Base-by-base conservation (phyloP, 2,113 vertebrate species). In the Perca flavescens region DNA sequence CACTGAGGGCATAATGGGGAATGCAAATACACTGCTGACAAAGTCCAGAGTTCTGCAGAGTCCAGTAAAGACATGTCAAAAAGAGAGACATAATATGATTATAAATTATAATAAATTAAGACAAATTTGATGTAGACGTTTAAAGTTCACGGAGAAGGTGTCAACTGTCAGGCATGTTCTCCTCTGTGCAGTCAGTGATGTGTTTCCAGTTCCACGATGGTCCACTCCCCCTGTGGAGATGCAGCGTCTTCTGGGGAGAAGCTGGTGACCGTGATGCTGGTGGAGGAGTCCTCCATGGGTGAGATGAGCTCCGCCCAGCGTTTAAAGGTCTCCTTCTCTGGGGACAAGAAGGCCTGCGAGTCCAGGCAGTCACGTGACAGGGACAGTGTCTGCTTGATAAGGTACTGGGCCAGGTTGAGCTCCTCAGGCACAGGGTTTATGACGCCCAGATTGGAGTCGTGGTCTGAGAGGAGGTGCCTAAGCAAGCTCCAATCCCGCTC, bases 121-220 rank as follows among this genome's bases (percentile, higher is more conserved):
- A 89, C 66, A 73, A 75, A 56, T 31, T 84, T 61, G 57, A 76
- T 57, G 58, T 31, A 43, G 28, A 63, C 15, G 16, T 46, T 72
- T 31, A 67, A 10, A 65, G 74, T 68, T 81, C 65, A 74, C 19
- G 34, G 67, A 70, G 73, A 80, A 74, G 68, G 85, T 21, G n/a
- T 68, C 11, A 17, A 58, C 76, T 83, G 79, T 83, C 75, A n/a
- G 2, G 53, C 47, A 84, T 74, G 70, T 11, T 74, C 28, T 76
- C 63, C 31, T 52, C 68, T 91, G 87, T 91, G 83, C 56, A 80
- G 74, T 97, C 96, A 99, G 90, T 99, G 98, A 93, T 99, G 97
- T n/a, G 98, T 99, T 95, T 99, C 98, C 91, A 99, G 95, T 92
- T 99, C 98, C 84, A 99, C 96, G 66, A 99, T 99, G 93, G 98